These are phyloP conservation scores for Drosophila algonquin DNA, from an alignment of 2,888 invertebrate species.

Conservation along the genomic window DNA sequence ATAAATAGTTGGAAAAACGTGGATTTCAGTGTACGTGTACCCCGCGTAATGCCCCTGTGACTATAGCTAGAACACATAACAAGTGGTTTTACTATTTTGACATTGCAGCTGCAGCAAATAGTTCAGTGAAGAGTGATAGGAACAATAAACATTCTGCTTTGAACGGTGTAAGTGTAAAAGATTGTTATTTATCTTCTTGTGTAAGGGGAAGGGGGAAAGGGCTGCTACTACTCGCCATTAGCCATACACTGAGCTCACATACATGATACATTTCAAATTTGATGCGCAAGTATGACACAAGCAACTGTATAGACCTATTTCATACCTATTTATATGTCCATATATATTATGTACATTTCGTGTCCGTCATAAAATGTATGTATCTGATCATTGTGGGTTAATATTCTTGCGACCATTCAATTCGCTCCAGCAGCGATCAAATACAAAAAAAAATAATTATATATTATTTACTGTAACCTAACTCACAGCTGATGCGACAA, in stretches of 20 bases:
- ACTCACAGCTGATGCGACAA: neutral
- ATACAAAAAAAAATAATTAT: neutral
- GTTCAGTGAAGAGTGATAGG: slow-evolving; percentile 6
- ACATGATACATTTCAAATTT: neutral
- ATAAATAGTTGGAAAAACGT: slow-evolving; percentile 8
- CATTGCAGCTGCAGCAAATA: slow-evolving; percentile 38
- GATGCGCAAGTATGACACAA: neutral
- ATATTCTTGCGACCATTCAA: too few species aligned
- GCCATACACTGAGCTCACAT: neutral
- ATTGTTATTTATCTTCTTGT: slow-evolving; percentile 3
- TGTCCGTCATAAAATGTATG: too few species aligned
- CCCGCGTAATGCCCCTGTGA: slow-evolving; percentile 52
- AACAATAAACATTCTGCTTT: neutral
- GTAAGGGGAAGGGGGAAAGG: neutral
- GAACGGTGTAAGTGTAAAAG: slow-evolving; percentile 20
- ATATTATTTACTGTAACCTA: neutral
- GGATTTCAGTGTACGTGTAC: slow-evolving; percentile 32
- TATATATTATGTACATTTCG: too few species aligned
- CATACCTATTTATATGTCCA: neutral
- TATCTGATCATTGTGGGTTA: too few species aligned
- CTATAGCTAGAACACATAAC: slow-evolving; percentile 57
- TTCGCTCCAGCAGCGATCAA: too few species aligned
- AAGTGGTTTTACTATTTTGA: slow-evolving; percentile 67
- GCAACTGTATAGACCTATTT: neutral
- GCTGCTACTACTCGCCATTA: neutral